Evolutionary conservation across 2,113 vertebrate genomes (phyloP).

Genomic region (Spea multiplicata): DNA sequence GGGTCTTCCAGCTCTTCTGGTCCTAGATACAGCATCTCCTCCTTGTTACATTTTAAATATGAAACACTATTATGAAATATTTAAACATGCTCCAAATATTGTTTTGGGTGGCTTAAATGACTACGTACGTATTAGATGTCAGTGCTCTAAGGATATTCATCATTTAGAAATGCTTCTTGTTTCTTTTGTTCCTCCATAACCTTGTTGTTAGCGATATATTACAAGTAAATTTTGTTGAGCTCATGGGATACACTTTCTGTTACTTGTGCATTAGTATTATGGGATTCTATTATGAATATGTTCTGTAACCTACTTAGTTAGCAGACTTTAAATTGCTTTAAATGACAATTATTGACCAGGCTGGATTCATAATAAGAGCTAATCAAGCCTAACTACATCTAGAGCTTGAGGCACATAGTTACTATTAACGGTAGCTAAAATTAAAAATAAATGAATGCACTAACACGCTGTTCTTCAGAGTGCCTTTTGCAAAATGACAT

Average conservation of each 20-base stretch:
- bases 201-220: background rate
- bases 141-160: background rate
- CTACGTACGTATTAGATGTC: background rate
- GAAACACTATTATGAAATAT: no score
- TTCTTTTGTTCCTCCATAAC: background rate
- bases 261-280: background rate
- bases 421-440: no score
- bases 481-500: no score
- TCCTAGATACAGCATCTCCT: no score
- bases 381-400: no score
- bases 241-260: background rate
- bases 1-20: no score
- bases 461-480: no score
- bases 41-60: no score
- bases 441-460: no score
- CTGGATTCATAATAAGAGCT: no score
- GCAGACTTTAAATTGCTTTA: background rate
- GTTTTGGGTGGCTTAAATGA: background rate
- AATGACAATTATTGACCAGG: no score
- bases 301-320: background rate
- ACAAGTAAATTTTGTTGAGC: background rate
- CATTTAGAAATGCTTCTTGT: background rate
- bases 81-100: background rate
- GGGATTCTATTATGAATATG: background rate
- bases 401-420: no score